Base-by-base conservation (phyloP, 2,113 vertebrate species). In the Dicrurus megarhynchus region DNA sequence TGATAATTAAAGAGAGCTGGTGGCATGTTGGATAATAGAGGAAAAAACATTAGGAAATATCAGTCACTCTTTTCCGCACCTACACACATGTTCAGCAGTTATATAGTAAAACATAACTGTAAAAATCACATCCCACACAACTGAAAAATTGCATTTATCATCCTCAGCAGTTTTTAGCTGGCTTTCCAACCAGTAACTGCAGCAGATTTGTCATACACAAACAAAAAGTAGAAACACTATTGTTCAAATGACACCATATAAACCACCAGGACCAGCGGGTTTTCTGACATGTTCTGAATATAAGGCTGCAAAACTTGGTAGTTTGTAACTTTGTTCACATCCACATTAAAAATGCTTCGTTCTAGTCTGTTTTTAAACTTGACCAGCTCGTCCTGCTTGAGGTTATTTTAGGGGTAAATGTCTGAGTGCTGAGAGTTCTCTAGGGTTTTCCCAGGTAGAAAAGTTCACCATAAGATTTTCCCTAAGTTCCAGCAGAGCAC, bases 201-300 rank as follows among this genome's bases (percentile, higher is more conserved):
- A 87, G 49, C 14, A 81, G 39, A 52, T 53, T 27, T 52, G n/a
- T 59, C 57, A 57, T 46, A 35, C 26, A 60, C 32, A 87, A 89
- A 55, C 18, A 39, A 53, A 56, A 94, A 80, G 24, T 0, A 83
- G 26, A 71, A 93, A 70, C 23, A 24, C 17, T 68, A 4, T 2
- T 55, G 41, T n/a, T 22, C 41, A 89, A 53, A 80, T 6, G 5
- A 76, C 33, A 74, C 26, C 41, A 73, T 0, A 0, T 0, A 1
- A 85, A 77, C 4, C 8, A 84, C 33, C 19, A 20, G 41, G 23
- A 77, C 5, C 32, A 59, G n/a, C 3, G 50, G 41, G 5, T 59
- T 84, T 71, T 79, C 70, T 71, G 46, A 63, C 30, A 59, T 3
- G 16, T 74, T 59, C 42, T n/a, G 18, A 77, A 56, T 32, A 13